phyloP scores from a whole-genome alignment of 1,140 invertebrate species.

The Plodia interpunctella region DNA sequence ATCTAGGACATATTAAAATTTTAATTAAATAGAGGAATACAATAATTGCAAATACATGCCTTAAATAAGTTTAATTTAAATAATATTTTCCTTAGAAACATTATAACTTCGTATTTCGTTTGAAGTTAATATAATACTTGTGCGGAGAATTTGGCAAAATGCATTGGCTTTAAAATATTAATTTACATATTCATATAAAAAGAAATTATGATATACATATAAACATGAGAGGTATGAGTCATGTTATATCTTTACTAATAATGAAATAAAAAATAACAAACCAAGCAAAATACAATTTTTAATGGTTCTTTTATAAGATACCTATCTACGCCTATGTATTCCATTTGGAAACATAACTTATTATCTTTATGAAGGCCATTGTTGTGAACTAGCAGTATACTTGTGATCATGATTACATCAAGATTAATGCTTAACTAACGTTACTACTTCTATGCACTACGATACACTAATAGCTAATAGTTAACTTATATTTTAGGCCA shows the following conservation, averaged over 20 bases:
- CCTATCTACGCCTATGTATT: slow-evolving; percentile 1
- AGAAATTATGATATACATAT: no score
- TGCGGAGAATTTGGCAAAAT: slow-evolving; percentile 29
- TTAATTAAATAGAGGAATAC: neutral
- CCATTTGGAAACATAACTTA: slow-evolving; percentile 12
- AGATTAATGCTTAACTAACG: neutral
- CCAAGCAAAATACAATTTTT: neutral
- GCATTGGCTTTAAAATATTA: slow-evolving; percentile 18
- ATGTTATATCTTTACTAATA: no score
- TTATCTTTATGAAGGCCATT: slow-evolving; percentile 25
- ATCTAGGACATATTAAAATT: slow-evolving; percentile 16
- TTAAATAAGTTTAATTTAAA: neutral
- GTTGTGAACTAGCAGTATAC: slow-evolving; percentile 23
- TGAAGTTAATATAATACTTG: slow-evolving; percentile 12
- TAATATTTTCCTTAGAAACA: neutral
- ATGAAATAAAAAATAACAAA: no score
- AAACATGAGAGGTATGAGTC: no score
- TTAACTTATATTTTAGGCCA: slow-evolving; percentile 1
- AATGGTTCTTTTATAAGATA: neutral
- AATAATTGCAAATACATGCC: neutral
- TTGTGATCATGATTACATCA: slow-evolving; percentile 13
- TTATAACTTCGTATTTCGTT: neutral
- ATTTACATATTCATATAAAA: neutral
- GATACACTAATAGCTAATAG: neutral
- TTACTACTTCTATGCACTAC: neutral